Evolutionary conservation across 37 sponge, comb jelly and placozoan species (phyloP), one percentile per base, ranked within the genome.

Genomic region (Cliona cf. orientalis): DNA sequence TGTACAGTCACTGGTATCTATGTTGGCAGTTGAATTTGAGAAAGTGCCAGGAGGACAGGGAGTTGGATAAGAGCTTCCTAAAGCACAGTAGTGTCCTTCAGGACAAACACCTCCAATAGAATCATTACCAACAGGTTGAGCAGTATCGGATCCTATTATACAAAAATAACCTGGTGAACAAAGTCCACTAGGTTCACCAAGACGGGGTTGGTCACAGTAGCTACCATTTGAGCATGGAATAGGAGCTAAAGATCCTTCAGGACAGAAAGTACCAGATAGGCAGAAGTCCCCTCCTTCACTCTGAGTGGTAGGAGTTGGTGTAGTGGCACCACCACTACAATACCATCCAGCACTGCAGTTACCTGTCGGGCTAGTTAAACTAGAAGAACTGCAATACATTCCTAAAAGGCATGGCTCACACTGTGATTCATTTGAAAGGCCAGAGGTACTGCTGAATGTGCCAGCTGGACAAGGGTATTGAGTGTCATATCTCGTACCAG

Each of bases 61-160:
- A n/a, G 26, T n/a, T 12, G 63, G 63, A 26, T 7, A 26, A 22
- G 22, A 12, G 5, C 26, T 61, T 61, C 5, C 63, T 61, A 61
- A 61, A 12, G 63, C 26, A 61, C 63, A 61, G 28, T 61, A 61
- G 63, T 61, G 22, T 6, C 63, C 63, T n/a, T 11, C 63, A 61
- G 63, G 63, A n/a, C 63, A 61, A n/a, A n/a, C 5, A 61, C 26
- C 63, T 25, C 26, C 63, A 12, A 61, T 61, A 61, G 63, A 61
- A 12, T 61, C 63, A 61, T 61, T 61, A n/a, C 63, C 63, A 61
- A 6, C 26, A 61, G 63, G 63, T n/a, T 21, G 12, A n/a, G 63
- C 6, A 61, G 25, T 6, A 61, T 22, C 26, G 6, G 63, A 11
- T 61, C 63, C 63, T 26, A n/a, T 61, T 7, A 5, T 11, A 61